A percentile compares a stretch with the other conserved stretches of the same genome.
These are phyloP conservation scores for Salarias fasciatus DNA, from an alignment of 2,797 vertebrate species.

Conservation along the genomic window DNA sequence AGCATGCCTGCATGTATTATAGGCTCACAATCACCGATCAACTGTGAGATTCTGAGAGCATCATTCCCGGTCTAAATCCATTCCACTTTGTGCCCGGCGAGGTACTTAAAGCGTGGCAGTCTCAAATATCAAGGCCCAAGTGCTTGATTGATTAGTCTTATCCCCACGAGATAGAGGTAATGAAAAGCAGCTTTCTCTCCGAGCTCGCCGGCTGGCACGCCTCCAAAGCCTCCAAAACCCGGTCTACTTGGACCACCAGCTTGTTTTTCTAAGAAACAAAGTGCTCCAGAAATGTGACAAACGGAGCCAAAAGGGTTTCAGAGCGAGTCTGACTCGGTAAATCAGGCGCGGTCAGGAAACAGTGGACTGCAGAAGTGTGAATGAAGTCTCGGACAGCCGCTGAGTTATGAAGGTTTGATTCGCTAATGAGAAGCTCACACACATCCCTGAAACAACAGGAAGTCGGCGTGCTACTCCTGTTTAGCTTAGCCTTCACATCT, in stretches of 20 bases:
- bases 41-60: conserved; percentile 10
- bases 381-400: no score
- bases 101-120: conserved; percentile 21
- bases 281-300: no score
- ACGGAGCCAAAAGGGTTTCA: background rate
- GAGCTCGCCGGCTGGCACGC: background rate
- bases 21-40: background rate
- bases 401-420: no score
- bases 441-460: no score
- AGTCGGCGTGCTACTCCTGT: no score
- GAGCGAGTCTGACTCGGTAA: no score
- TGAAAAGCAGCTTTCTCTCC: conserved; percentile 54
- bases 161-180: conserved; percentile 43
- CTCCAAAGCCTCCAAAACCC: conserved; percentile 14
- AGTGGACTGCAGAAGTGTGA: no score
- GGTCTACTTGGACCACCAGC: conserved; percentile 13
- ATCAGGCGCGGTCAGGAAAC: no score
- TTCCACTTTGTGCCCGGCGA: conserved; percentile 32
- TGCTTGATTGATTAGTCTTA: conserved; percentile 52
- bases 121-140: conserved; percentile 52
- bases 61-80: conserved; percentile 19
- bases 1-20: conserved; percentile 8
- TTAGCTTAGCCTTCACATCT: no score
- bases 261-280: conserved; percentile 29
- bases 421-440: no score